phyloP scores from a whole-genome alignment of 2,888 invertebrate species.

The Andricus quercusramuli region DNA sequence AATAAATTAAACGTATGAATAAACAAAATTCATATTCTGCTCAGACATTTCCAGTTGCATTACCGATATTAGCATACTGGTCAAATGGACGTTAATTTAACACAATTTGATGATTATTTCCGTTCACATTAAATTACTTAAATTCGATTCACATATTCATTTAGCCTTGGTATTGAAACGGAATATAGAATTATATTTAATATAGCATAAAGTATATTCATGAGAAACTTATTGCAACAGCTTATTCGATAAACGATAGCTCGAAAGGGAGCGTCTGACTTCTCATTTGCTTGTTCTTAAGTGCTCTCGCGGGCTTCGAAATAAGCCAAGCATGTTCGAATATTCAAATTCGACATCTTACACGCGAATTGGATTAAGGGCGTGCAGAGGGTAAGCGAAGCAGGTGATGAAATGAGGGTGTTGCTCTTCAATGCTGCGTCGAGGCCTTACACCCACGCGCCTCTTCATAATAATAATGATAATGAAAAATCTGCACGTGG shows the following conservation, averaged over 20 bases:
- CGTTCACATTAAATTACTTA: neutral
- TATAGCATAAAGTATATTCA: neutral
- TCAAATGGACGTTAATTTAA: neutral
- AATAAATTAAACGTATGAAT: neutral
- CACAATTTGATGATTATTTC: neutral
- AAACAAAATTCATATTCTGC: neutral
- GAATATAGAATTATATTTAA: neutral
- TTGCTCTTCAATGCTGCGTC: slow-evolving; percentile 11
- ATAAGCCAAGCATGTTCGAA: slow-evolving; percentile 34
- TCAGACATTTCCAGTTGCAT: neutral
- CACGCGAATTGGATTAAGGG: slow-evolving; percentile 32
- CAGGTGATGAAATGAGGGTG: slow-evolving; percentile 37
- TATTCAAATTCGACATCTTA: slow-evolving; percentile 36
- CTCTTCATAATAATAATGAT: neutral
- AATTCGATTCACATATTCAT: neutral
- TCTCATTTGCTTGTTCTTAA: slow-evolving; percentile 37
- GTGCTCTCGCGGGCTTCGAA: slow-evolving; percentile 24
- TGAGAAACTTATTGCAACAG: slow-evolving; percentile 5
- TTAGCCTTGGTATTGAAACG: neutral
- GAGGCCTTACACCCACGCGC: slow-evolving; percentile 30
- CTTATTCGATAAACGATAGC: slow-evolving; percentile 28
- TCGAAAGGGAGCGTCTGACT: slow-evolving; percentile 21
- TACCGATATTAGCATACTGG: slow-evolving; percentile 2
- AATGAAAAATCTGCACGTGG: no score
- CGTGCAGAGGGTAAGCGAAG: neutral